Base-by-base conservation (phyloP, 2,888 invertebrate species). In the Drosophila formosana region DNA sequence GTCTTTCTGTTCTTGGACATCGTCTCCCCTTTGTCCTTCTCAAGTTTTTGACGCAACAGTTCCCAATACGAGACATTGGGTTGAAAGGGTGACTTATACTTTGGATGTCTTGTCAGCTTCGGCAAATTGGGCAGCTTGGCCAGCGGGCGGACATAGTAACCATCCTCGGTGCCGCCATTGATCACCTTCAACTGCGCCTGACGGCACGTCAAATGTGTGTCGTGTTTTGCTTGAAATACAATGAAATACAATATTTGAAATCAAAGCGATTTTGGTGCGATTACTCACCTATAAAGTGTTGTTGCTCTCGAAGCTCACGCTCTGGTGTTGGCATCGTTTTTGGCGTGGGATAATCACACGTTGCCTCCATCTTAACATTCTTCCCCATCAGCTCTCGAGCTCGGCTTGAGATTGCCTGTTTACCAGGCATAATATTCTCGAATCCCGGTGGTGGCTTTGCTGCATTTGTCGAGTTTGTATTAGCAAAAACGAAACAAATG, bases 161-260 rank as follows among this genome's bases (percentile, higher is more conserved):
- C 80, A 50, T 79, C 80, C 2, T 69, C 77, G 3, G 65, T 80
- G 2, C 23, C 9, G 1, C 80, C 79, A 13, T 75, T 77, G 5
- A 4, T 67, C 37, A 79, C 72, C 1, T 37, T 39, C 43, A 79
- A 6, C 25, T 75, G 64, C 0, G 60, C 37, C 25, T 4, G 4
- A 0, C 9, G 23, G n/a, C 23, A 8, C 0, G 32, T 32, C 11
- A 66, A 45, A 30, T 66, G 47, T 0, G 58, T 62, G 11, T 70
- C 80, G 18, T 43, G 28, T 0, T 53, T 28, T 4, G 37, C 80
- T 78, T 8, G 11, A 4, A 28, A 8, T 9, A 18, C 18, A 18
- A 18, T n/a, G 6, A 1, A 18, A 18, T 18, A 18, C 18, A 18
- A 18, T 18, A 51, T n/a, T 25, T 23, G 9, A 47, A 9, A 37